phyloP scores from a whole-genome alignment of 2,113 vertebrate genomes.

The Arizona elegans region DNA sequence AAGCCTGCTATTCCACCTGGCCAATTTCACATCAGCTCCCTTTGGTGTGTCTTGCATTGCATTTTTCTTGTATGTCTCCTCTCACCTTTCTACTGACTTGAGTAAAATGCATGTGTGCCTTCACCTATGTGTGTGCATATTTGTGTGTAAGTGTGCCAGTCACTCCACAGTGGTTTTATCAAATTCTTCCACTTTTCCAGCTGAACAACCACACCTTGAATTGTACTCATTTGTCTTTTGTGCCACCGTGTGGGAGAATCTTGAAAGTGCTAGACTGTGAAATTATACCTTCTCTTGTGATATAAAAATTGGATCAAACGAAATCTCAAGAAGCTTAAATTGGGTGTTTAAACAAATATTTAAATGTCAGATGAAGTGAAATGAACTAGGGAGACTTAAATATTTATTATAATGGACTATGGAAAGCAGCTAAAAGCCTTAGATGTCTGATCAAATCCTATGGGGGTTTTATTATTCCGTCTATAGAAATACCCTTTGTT shows the following conservation, averaged over 20 bases:
- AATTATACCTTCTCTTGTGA: rapidly evolving
- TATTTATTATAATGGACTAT: neutral
- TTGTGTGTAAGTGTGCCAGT: neutral
- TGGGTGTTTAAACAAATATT: rapidly evolving
- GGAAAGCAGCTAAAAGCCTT: neutral
- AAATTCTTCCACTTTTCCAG: rapidly evolving
- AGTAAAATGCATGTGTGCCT: no score
- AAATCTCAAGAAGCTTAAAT: neutral
- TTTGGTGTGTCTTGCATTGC: neutral
- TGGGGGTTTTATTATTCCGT: neutral
- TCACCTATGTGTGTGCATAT: neutral
- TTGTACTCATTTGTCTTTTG: neutral
- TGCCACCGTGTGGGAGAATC: slow-evolving; percentile 48
- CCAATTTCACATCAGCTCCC: neutral
- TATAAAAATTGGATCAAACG: neutral
- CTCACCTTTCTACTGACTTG: rapidly evolving
- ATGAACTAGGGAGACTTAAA: rapidly evolving
- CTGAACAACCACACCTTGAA: neutral
- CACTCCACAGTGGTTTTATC: neutral
- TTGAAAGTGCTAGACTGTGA: neutral
- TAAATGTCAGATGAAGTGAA: neutral
- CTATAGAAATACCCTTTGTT: neutral
- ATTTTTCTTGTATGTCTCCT: neutral
- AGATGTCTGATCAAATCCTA: neutral
- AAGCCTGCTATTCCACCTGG: neutral